Conservation (phyloP, 2,888 invertebrate genomes). For the Drosophila fungiperda region DNA sequence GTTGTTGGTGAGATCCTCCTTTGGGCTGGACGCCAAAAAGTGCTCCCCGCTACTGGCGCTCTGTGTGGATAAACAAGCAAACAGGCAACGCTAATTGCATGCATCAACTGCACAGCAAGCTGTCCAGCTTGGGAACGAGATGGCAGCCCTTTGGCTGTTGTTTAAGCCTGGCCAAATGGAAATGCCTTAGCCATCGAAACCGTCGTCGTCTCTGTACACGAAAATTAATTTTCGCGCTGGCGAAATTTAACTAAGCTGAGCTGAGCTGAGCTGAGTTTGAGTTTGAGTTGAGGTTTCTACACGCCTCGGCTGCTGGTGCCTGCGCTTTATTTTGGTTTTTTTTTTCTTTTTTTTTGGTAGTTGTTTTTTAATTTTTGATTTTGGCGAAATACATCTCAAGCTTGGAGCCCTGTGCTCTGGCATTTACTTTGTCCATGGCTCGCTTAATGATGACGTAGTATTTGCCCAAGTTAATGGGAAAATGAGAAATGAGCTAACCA, state of each 20-base stretch:
- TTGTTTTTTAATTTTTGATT: conserved; percentile 5
- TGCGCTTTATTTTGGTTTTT: not conserved
- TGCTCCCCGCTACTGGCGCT: conserved; percentile 25
- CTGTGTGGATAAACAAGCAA: conserved; percentile 38
- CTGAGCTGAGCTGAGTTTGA: conserved; percentile 43
- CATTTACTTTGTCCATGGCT: conserved; percentile 38
- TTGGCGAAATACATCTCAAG: conserved; percentile 12
- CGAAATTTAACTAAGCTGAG: conserved; percentile 54
- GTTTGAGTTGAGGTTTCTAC: conserved; percentile 30
- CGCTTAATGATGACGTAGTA: conserved; percentile 67
- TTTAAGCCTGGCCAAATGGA: conserved; percentile 15
- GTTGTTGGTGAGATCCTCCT: conserved; percentile 17
- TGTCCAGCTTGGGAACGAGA: conserved; percentile 42
- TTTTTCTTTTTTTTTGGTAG: not conserved
- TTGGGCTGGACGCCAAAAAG: conserved; percentile 26
- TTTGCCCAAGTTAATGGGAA: conserved; percentile 69
- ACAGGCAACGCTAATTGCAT: conserved; percentile 47
- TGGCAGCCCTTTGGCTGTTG: conserved; percentile 30
- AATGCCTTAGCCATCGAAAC: conserved; percentile 22
- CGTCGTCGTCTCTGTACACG: conserved; percentile 32
- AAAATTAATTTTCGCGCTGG: conserved; percentile 54
- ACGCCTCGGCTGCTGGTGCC: conserved; percentile 25
- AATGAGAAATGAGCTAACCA: conserved; percentile 55
- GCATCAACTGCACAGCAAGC: conserved; percentile 49
- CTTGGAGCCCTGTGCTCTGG: conserved; percentile 18